These are phyloP conservation scores for Sus cebifrons DNA, from an alignment of 2,797 vertebrate genomes.

Conservation along the genomic window DNA sequence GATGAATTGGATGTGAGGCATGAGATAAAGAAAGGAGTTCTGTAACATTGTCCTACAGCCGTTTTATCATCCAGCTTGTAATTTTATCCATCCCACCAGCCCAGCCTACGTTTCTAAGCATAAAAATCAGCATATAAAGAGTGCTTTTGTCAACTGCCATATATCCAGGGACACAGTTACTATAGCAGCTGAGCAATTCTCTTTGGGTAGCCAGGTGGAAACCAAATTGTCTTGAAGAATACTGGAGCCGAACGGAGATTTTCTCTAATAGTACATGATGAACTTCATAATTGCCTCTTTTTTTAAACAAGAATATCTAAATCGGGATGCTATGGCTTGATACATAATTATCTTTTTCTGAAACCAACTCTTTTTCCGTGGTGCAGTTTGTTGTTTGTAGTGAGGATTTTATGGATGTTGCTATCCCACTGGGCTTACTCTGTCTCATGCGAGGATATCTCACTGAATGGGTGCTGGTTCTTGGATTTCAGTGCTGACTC, in stretches of 20 bases:
- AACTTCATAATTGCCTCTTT: conserved; percentile 68
- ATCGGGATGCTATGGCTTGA: not conserved
- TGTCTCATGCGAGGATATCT: not conserved
- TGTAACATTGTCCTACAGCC: not conserved
- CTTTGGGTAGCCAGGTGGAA: conserved; percentile 78
- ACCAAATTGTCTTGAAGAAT: conserved; percentile 68
- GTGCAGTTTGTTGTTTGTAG: not conserved
- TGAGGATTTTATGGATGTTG: not conserved
- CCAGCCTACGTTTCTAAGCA: conserved; percentile 54
- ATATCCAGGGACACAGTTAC: conserved; percentile 79
- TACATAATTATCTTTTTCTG: conserved; percentile 3
- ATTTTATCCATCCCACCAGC: conserved; percentile 10
- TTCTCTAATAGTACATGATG: conserved; percentile 64
- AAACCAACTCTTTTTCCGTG: conserved; percentile 1
- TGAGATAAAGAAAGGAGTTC: not conserved
- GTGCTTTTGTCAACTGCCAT: conserved; percentile 77
- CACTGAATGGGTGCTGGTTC: not conserved
- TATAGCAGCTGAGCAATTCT: conserved; percentile 80
- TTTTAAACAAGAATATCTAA: conserved; percentile 26
- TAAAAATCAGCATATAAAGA: conserved; percentile 74
- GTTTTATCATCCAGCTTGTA: conserved; percentile 9
- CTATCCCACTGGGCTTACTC: not conserved
- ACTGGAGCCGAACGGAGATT: conserved; percentile 49
- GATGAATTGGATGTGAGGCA: not conserved
- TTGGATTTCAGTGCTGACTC: not conserved